Conservation (phyloP, 2,888 invertebrate species). For the Catocala fraxini region DNA sequence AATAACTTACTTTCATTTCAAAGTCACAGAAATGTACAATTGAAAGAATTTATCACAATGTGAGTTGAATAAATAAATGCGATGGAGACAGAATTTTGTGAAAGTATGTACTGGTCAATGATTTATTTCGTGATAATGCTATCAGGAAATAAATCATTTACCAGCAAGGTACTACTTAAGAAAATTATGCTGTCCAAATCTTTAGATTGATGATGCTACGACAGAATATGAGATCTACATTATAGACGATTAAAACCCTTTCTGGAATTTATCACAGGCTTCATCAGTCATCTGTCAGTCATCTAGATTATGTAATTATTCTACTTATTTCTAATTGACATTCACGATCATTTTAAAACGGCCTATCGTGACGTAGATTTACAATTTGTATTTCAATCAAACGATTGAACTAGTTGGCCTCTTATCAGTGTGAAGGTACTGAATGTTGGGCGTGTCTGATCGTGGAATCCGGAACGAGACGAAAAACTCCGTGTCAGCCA, state of each 20-base stretch:
- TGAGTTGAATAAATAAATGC: not conserved
- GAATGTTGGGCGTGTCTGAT: no score
- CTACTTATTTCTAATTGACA: no score
- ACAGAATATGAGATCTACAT: slow-evolving; percentile 2
- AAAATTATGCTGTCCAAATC: slow-evolving; percentile 14
- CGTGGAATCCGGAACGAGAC: no score
- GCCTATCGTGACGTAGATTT: no score
- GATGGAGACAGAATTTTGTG: not conserved
- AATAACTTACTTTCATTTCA: no score
- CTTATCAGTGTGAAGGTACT: no score
- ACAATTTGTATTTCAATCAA: no score
- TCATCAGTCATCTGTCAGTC: not conserved
- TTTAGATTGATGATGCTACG: slow-evolving; percentile 24
- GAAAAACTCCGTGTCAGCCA: no score
- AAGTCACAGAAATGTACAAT: no score
- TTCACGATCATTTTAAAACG: no score
- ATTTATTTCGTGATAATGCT: slow-evolving; percentile 23
- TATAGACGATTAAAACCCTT: slow-evolving; percentile 5
- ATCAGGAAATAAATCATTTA: slow-evolving; percentile 11
- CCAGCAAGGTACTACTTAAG: slow-evolving; percentile 5
- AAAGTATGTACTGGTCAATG: not conserved
- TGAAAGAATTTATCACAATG: slow-evolving; percentile 6
- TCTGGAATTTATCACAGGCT: slow-evolving; percentile 9
- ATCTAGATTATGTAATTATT: no score
- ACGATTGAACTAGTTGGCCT: no score